phyloP scores from a whole-genome alignment of 2,888 invertebrate genomes.

The Celastrina argiolus region DNA sequence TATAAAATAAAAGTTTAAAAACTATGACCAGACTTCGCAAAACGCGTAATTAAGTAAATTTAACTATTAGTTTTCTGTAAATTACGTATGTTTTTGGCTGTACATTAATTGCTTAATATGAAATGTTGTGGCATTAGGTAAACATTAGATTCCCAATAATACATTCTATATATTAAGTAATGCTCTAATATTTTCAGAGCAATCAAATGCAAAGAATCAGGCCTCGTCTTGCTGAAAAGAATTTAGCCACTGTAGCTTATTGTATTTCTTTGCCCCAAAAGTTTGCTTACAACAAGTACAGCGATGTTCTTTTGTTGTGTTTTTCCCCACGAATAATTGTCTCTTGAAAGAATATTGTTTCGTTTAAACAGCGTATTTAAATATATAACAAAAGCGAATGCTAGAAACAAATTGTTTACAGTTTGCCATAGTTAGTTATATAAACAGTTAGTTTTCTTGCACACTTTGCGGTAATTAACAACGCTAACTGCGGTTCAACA shows the following conservation, averaged over 20 bases:
- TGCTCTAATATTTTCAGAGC: background rate
- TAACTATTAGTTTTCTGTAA: too few relatives aligned
- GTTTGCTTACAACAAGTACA: background rate
- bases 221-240: background rate
- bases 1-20: too few relatives aligned
- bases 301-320: conserved; percentile 14
- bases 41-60: too few relatives aligned
- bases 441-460: background rate
- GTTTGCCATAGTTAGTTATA: background rate
- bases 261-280: background rate
- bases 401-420: background rate
- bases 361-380: conserved; percentile 1
- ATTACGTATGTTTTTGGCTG: too few relatives aligned
- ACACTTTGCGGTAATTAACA: background rate
- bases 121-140: too few relatives aligned
- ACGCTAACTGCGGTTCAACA: background rate
- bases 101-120: too few relatives aligned
- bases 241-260: background rate
- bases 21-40: too few relatives aligned
- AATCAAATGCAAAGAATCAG: background rate
- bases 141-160: too few relatives aligned
- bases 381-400: background rate
- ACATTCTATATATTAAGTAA: background rate
- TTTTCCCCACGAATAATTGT: conserved; percentile 11
- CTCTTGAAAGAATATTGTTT: conserved; percentile 11